Evolutionary conservation across 2,113 vertebrate species (phyloP).

Genomic region (Dendrocopos noguchii): DNA sequence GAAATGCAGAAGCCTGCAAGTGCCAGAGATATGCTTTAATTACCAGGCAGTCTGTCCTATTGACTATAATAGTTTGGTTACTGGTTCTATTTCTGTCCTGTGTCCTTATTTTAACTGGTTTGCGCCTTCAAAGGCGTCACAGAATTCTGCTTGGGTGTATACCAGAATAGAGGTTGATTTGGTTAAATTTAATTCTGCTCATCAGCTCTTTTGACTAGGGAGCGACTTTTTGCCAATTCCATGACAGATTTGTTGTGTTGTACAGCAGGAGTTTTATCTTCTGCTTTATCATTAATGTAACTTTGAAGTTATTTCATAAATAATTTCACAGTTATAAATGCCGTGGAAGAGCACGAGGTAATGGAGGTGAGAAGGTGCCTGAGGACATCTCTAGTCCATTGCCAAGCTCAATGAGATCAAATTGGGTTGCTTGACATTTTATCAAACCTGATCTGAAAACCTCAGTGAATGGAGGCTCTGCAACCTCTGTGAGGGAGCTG

Average conservation of each 20-base stretch:
- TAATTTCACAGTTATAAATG: not conserved
- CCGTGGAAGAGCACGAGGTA: not conserved
- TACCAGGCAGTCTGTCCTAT: conserved; percentile 42
- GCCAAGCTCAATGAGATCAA: not conserved
- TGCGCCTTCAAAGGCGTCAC: conserved; percentile 37
- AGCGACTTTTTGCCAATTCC: conserved; percentile 46
- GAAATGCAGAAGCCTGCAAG: not conserved
- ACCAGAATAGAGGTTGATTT: conserved; percentile 45
- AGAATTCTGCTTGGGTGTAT: conserved; percentile 43
- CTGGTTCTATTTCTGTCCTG: conserved; percentile 23
- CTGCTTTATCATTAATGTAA: not conserved
- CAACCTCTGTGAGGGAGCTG: not conserved
- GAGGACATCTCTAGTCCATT: not conserved
- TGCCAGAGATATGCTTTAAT: conserved; percentile 26
- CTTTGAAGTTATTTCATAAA: not conserved
- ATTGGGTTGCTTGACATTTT: not conserved
- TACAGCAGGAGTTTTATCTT: not conserved
- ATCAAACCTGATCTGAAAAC: not conserved
- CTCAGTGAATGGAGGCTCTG: not conserved
- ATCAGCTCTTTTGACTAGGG: conserved; percentile 55
- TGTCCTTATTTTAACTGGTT: conserved; percentile 50
- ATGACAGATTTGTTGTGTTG: not conserved
- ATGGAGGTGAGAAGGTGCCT: not conserved
- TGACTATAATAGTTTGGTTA: conserved; percentile 36
- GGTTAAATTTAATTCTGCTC: conserved; percentile 61